Evolutionary conservation across 2,888 invertebrate genomes (phyloP).

Genomic region (Polymixis flavicincta): DNA sequence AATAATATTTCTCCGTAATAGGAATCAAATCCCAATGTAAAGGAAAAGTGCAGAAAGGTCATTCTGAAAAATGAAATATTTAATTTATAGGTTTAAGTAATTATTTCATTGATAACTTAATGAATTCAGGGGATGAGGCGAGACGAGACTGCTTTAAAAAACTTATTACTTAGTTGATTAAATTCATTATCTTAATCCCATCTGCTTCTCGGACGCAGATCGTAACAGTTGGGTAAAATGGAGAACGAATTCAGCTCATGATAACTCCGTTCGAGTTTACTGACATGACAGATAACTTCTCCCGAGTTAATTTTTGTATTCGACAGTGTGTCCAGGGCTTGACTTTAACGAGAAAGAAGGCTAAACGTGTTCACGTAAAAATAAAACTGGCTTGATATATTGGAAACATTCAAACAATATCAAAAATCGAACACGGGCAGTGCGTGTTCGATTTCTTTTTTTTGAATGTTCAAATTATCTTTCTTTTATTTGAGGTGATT

Average conservation of each 20-base stretch:
- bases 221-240: background rate
- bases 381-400: background rate
- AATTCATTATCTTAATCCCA: constrained; percentile 14
- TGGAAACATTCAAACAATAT: background rate
- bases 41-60: background rate
- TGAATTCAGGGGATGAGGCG: constrained; percentile 1
- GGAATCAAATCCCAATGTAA: background rate
- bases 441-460: background rate
- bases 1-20: background rate
- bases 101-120: constrained; percentile 1
- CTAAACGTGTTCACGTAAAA: background rate
- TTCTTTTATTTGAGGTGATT: too few relatives aligned
- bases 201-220: background rate
- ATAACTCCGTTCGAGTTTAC: background rate
- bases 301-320: background rate
- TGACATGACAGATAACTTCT: background rate
- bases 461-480: background rate
- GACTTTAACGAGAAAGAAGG: background rate
- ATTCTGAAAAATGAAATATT: background rate
- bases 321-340: background rate
- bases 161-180: constrained; percentile 16
- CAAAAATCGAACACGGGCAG: too few relatives aligned
- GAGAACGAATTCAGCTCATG: background rate
- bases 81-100: background rate
- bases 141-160: constrained; percentile 4